phyloP scores from a whole-genome alignment of 2,888 invertebrate genomes.

The Platycheirus albimanus region DNA sequence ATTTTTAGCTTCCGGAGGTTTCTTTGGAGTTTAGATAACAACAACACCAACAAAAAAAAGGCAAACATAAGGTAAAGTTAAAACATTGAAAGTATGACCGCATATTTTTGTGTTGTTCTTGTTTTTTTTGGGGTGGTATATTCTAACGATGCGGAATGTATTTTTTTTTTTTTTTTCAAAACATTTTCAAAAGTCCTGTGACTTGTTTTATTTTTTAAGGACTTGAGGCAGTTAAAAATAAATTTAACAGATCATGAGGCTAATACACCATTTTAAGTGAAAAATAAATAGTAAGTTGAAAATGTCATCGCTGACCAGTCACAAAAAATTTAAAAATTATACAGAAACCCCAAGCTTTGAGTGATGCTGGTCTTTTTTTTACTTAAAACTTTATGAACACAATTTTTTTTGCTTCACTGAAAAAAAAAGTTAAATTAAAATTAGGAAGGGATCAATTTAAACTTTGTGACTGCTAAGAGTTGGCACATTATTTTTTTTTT shows the following conservation, averaged over 20 bases:
- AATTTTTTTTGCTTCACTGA: too few species aligned
- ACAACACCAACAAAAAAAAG: too few species aligned
- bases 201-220: not conserved
- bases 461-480: too few species aligned
- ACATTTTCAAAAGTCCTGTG: conserved; percentile 9
- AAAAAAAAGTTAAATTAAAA: too few species aligned
- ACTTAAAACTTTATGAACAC: too few species aligned
- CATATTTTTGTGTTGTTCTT: too few species aligned
- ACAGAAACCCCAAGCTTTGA: too few species aligned
- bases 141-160: not conserved
- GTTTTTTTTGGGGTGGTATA: not conserved
- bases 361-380: too few species aligned
- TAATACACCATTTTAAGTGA: conserved; percentile 19
- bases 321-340: too few species aligned
- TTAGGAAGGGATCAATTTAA: too few species aligned
- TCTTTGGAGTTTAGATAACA: conserved; percentile 6
- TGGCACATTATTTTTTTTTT: too few species aligned
- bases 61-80: not conserved
- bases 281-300: conserved; percentile 17
- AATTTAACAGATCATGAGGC: conserved; percentile 25
- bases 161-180: too few species aligned
- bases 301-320: not conserved
- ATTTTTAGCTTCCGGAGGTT: conserved; percentile 23
- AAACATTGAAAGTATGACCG: not conserved
- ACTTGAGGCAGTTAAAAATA: conserved; percentile 27